Evolutionary conservation across 1,140 invertebrate species (phyloP), one percentile per base, ranked within the genome.

Genomic region (Calliphora vicina): DNA sequence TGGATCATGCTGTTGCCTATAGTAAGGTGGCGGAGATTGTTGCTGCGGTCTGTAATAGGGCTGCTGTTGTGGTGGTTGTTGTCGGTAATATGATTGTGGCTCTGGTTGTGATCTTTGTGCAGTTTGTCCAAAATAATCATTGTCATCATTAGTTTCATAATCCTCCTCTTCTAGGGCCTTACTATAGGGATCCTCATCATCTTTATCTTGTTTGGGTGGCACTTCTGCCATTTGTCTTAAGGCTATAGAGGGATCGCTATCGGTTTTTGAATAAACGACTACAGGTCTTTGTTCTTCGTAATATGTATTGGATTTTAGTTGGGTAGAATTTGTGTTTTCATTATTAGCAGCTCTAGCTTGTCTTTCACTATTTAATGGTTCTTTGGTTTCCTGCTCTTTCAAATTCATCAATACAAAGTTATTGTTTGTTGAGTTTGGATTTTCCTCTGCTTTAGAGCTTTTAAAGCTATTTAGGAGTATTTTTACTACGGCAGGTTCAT

Each of bases 241-340:
- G 13, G 73, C 71, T 4, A 84, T 27, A 1, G 61, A 27, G 0
- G 81, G 26, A 15, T 20, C 25, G 20, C 8, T 6, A 27, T 81
- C 43, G 15, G 67, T 80, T 35, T 84, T 81, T 2, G 83, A 80
- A 20, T 84, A 81, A 12, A 84, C 83, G 0, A 84, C 29, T 27
- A 84, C 83, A 0, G 83, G 83, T 80, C 15, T 43, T 80, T 84
- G 83, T 50, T 84, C 83, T 67, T 84, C 83, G 27, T 84, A 84
- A 50, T 83, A 81, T 8, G 35, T 43, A 20, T 78, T 74, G 8
- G 27, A 17, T 8, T 35, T 74, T 23, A 23, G 35, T 1, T 5
- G 43, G 23, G 25, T 15, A 25, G 29, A 42, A 23, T 20, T 57
- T 57, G 78, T 61, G 15, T n/a, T 74, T 23, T 15, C 29, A 50